Evolutionary conservation across 2,888 invertebrate genomes (phyloP).

Genomic region (Atethmia centrago): DNA sequence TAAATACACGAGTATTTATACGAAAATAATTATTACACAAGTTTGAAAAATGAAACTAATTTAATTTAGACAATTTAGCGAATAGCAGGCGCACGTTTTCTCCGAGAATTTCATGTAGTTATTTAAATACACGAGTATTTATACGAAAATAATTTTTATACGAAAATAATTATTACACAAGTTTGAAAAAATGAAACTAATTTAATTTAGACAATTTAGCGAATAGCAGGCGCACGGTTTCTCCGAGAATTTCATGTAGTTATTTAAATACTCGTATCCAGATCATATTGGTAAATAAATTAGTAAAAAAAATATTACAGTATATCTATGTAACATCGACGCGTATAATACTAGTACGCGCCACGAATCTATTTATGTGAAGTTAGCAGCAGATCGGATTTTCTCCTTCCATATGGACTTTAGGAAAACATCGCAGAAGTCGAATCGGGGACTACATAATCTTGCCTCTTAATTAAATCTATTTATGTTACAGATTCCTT

Average conservation of each 20-base stretch:
- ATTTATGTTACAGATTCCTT: neutral
- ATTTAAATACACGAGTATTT: neutral
- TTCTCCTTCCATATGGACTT: neutral
- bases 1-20: neutral
- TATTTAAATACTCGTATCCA: neutral
- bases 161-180: neutral
- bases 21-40: neutral
- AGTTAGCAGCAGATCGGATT: neutral
- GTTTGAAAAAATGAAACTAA: neutral
- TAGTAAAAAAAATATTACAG: neutral
- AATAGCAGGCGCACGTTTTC: neutral
- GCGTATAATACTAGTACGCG: too few species aligned
- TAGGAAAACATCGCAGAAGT: neutral
- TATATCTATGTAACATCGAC: too few species aligned
- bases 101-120: neutral
- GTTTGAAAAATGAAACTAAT: neutral
- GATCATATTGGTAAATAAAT: neutral
- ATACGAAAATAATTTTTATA: constrained; percentile 1
- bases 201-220: constrained; percentile 4
- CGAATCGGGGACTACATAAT: neutral
- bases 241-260: neutral
- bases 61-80: constrained; percentile 1
- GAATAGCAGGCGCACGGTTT: neutral
- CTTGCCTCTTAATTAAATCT: neutral
- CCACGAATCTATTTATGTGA: neutral